Conservation (phyloP, 2,888 invertebrate species). For the Thecophora atra region DNA sequence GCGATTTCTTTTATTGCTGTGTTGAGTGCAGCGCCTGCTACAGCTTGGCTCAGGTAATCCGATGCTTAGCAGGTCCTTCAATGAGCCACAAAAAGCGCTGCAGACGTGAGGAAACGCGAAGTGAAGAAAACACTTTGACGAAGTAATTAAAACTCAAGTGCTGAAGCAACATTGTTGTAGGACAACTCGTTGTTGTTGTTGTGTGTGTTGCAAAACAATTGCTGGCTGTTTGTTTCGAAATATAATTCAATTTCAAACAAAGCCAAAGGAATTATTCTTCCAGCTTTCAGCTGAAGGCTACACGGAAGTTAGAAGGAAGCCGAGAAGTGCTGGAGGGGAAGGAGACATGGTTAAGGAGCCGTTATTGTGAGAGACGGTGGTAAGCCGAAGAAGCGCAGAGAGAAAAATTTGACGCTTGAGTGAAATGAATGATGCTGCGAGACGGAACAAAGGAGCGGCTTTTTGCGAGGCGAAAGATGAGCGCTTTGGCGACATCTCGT, state of each 20-base stretch:
- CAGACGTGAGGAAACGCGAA: conserved; percentile 5
- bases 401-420: background rate
- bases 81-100: background rate
- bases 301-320: background rate
- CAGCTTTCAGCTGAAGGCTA: background rate
- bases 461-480: too few species aligned
- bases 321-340: background rate
- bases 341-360: too few species aligned
- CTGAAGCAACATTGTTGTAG: conserved; percentile 14
- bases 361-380: too few species aligned
- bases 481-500: too few species aligned
- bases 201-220: background rate
- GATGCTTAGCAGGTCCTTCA: background rate
- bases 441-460: background rate
- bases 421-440: too few species aligned
- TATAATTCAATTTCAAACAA: conserved; percentile 35
- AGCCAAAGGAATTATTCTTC: background rate
- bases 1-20: too few species aligned
- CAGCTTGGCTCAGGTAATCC: conserved; percentile 6
- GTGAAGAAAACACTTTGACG: conserved; percentile 41
- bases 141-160: conserved; percentile 58
- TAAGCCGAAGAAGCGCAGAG: background rate
- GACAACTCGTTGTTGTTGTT: background rate
- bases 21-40: background rate
- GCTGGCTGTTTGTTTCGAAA: conserved; percentile 28